Evolutionary conservation across 2,797 vertebrate genomes (phyloP).

Genomic region (Tenualosa ilisha): DNA sequence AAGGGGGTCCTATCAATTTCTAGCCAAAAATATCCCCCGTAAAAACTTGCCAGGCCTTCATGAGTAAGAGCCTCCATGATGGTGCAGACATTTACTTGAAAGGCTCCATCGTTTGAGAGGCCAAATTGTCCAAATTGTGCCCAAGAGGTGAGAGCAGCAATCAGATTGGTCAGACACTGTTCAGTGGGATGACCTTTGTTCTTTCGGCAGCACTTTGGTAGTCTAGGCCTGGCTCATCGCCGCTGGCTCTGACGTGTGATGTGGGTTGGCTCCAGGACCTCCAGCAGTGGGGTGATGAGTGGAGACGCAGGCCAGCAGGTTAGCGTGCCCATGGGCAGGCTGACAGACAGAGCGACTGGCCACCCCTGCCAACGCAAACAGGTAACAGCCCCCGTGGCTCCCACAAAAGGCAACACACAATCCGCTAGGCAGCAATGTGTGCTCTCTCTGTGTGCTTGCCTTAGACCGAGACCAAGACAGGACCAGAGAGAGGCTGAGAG

Average conservation of each 20-base stretch:
- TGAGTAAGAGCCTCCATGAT: constrained; percentile 22
- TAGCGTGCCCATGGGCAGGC: constrained; percentile 12
- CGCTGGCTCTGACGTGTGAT: not conserved
- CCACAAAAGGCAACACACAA: not conserved
- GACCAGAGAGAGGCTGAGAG: not conserved
- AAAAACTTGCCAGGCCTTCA: constrained; percentile 10
- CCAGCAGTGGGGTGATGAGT: not conserved
- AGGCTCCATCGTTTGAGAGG: not conserved
- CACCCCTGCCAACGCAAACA: not conserved
- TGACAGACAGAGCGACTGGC: not conserved
- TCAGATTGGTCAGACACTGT: not conserved
- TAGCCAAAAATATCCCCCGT: constrained; percentile 31
- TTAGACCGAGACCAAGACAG: not conserved
- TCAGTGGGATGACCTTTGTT: not conserved
- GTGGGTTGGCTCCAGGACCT: not conserved
- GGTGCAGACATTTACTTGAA: not conserved
- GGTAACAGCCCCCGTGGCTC: not conserved
- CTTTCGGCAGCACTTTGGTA: not conserved
- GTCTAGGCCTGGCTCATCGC: not conserved
- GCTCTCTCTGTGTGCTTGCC: not conserved
- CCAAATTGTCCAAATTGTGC: not conserved
- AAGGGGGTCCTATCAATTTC: constrained; percentile 14
- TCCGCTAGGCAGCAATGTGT: not conserved
- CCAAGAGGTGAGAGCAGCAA: not conserved
- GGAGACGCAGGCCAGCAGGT: not conserved